phyloP scores from a whole-genome alignment of 2,888 invertebrate genomes.

The Hydroisotoma schaefferi region DNA sequence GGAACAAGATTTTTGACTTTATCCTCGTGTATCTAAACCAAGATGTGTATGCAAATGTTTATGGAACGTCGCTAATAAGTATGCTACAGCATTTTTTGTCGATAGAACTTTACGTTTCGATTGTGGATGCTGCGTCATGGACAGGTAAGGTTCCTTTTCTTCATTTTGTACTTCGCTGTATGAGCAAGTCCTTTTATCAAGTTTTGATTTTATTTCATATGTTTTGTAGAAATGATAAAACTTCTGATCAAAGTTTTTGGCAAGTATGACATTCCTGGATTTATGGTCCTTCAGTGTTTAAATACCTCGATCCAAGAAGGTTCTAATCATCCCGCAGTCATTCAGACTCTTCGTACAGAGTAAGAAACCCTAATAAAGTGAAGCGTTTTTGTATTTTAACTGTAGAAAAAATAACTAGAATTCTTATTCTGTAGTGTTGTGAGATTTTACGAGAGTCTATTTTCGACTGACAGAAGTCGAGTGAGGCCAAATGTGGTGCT shows the following conservation, averaged over 20 bases:
- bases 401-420: background rate
- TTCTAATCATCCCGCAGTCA: conserved; percentile 29
- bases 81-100: conserved; percentile 28
- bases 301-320: conserved; percentile 33
- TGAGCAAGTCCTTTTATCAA: conserved; percentile 23
- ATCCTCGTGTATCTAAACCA: conserved; percentile 16
- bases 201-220: conserved; percentile 1
- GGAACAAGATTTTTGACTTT: conserved; percentile 24
- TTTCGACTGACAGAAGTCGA: conserved; percentile 2
- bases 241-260: conserved; percentile 18
- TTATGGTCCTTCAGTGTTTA: conserved; percentile 22
- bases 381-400: background rate
- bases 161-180: too few species aligned
- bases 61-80: conserved; percentile 20
- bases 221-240: conserved; percentile 24
- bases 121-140: conserved; percentile 23
- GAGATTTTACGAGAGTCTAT: conserved; percentile 22
- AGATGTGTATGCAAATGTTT: conserved; percentile 19
- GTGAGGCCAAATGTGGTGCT: conserved; percentile 10
- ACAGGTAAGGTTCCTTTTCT: conserved; percentile 17
- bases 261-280: conserved; percentile 13
- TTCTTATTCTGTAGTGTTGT: conserved; percentile 28
- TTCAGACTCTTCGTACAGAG: conserved; percentile 32
- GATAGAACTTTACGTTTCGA: conserved; percentile 22
- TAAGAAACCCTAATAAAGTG: conserved; percentile 20